phyloP scores from a whole-genome alignment of 1,140 invertebrate genomes.

The Orussus abietinus region DNA sequence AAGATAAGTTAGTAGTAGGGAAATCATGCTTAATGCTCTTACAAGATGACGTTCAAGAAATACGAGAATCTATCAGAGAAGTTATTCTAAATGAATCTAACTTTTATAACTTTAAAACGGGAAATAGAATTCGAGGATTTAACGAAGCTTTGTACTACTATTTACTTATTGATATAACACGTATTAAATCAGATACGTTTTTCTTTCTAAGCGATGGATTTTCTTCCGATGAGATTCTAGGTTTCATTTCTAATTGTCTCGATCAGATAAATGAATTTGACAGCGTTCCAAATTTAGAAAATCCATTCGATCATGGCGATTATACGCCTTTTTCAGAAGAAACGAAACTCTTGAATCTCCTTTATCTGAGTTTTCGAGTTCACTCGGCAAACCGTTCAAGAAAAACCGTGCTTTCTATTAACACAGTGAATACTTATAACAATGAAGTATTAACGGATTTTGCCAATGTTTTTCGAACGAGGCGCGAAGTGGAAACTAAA shows the following conservation, averaged over 20 bases:
- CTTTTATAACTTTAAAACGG: constrained; percentile 1
- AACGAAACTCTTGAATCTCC: constrained; percentile 32
- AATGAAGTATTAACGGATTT: background rate
- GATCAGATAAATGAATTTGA: background rate
- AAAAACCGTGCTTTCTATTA: too few species aligned
- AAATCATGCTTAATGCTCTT: constrained; percentile 23
- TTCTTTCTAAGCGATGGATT: background rate
- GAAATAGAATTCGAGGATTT: constrained; percentile 1
- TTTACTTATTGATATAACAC: constrained; percentile 1
- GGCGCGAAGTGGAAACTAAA: constrained; percentile 16
- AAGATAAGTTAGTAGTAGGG: constrained; percentile 12
- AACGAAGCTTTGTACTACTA: constrained; percentile 3
- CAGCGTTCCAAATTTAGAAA: constrained; percentile 13
- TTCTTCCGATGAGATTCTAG: background rate
- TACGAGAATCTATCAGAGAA: constrained; percentile 14
- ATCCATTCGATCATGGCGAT: constrained; percentile 33
- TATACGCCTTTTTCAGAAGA: constrained; percentile 26
- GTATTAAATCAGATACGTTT: too few species aligned
- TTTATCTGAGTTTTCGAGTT: background rate
- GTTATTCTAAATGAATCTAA: constrained; percentile 8
- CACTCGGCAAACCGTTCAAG: too few species aligned
- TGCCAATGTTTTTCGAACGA: constrained; percentile 9
- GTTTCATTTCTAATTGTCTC: background rate
- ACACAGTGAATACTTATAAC: background rate
- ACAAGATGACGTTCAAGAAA: constrained; percentile 25